These are phyloP conservation scores for Fragum fragum DNA, from an alignment of 2,888 invertebrate genomes.

Conservation along the genomic window DNA sequence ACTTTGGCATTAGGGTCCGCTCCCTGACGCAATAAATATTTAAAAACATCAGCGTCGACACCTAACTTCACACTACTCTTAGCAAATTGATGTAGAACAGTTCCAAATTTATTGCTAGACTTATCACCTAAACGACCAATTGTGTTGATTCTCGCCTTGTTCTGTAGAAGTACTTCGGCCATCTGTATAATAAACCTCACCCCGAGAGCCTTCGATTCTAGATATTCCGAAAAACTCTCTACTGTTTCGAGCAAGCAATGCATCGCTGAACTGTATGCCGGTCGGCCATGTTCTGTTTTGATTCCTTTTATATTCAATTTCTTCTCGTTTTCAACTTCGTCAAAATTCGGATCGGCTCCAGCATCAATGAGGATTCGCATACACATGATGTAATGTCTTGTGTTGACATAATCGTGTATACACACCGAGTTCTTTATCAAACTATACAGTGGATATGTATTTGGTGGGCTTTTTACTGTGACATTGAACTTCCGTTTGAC, in stretches of 20 bases:
- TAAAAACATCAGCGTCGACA: conserved; percentile 70
- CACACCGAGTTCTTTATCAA: conserved; percentile 78
- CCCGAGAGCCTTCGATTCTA: conserved; percentile 70
- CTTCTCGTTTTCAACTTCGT: conserved; percentile 74
- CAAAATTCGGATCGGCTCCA: conserved; percentile 82
- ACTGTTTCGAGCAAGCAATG: conserved; percentile 78
- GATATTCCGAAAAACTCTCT: conserved; percentile 70
- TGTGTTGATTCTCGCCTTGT: conserved; percentile 59
- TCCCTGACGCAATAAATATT: conserved; percentile 75
- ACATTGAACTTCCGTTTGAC: conserved; percentile 77
- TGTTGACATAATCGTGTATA: conserved; percentile 74
- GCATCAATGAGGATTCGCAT: conserved; percentile 73
- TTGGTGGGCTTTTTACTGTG: conserved; percentile 71
- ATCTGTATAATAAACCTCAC: conserved; percentile 70
- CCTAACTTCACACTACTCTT: conserved; percentile 75
- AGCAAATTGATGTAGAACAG: conserved; percentile 76
- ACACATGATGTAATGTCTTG: conserved; percentile 75
- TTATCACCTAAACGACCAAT: conserved; percentile 65
- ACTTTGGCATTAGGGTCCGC: conserved; percentile 74
- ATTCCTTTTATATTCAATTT: conserved; percentile 61
- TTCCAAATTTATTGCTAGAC: conserved; percentile 68
- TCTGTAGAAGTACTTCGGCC: conserved; percentile 69
- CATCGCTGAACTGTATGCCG: conserved; percentile 73
- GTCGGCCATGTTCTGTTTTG: conserved; percentile 68
- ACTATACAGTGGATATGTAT: conserved; percentile 82